Percentiles rank a stretch among this genome's conserved stretches.
Conservation (phyloP, 2,888 invertebrate species). For the Erebia aethiops region DNA sequence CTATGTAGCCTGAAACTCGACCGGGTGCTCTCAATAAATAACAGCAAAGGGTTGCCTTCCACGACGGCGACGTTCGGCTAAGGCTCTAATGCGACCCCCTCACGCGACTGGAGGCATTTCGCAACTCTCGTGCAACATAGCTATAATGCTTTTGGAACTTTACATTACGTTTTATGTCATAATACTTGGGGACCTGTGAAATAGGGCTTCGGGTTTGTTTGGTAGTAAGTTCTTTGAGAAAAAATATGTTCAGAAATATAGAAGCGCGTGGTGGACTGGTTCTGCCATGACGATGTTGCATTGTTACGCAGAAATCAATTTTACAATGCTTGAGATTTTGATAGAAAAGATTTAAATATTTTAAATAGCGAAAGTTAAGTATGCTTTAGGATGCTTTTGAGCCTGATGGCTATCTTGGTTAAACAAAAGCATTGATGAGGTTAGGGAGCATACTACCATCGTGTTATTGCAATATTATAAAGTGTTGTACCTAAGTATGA, state of each 20-base stretch:
- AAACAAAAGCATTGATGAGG: no score
- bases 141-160: slow-evolving; percentile 33
- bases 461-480: no score
- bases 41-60: slow-evolving; percentile 68
- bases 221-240: neutral
- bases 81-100: slow-evolving; percentile 63
- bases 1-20: slow-evolving; percentile 44
- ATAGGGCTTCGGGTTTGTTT: slow-evolving; percentile 15
- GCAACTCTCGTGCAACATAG: slow-evolving; percentile 46
- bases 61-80: slow-evolving; percentile 45
- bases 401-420: no score
- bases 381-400: no score
- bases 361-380: no score
- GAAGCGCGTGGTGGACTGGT: neutral
- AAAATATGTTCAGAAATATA: neutral
- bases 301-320: neutral
- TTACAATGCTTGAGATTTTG: no score
- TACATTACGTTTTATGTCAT: slow-evolving; percentile 38
- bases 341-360: no score
- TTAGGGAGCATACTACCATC: no score
- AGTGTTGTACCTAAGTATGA: no score
- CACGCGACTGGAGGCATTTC: slow-evolving; percentile 70
- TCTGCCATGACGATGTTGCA: neutral
- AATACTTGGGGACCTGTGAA: slow-evolving; percentile 29
- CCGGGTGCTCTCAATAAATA: slow-evolving; percentile 70